Percentiles rank a stretch among this genome's conserved stretches.
These are phyloP conservation scores for Stenodera caucasica DNA, from an alignment of 2,888 invertebrate species.

Conservation along the genomic window DNA sequence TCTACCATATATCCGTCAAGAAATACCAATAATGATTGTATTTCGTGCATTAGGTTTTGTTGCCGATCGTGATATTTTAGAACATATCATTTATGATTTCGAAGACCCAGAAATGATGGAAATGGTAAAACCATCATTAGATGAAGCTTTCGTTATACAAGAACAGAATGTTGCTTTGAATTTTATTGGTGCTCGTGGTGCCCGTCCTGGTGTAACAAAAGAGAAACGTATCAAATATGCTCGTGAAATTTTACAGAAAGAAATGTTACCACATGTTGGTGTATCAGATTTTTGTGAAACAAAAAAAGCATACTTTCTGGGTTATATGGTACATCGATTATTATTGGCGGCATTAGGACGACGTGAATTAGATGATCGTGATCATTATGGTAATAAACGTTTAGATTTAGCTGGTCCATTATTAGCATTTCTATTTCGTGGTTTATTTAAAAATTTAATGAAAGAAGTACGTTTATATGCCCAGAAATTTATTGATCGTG, in stretches of 20 bases:
- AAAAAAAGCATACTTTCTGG: conserved; percentile 97
- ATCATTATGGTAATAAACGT: conserved; percentile 99
- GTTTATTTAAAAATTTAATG: conserved; percentile 92
- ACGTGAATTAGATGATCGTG: conserved; percentile 97
- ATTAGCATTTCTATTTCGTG: conserved; percentile 94
- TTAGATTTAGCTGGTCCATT: conserved; percentile 97
- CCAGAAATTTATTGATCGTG: conserved; percentile 98
- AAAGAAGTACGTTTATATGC: conserved; percentile 99
- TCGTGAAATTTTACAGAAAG: conserved; percentile 98
- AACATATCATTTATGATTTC: conserved; percentile 99
- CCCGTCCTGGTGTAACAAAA: conserved; percentile 96
- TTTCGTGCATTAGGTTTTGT: conserved; percentile 98
- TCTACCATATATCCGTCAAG: conserved; percentile 98
- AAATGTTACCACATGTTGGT: conserved; percentile 99
- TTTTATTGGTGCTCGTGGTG: conserved; percentile 98
- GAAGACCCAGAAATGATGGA: conserved; percentile 99
- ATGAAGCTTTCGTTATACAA: conserved; percentile 99
- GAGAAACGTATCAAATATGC: conserved; percentile 99
- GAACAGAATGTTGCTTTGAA: conserved; percentile 98
- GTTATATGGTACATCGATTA: conserved; percentile 98
- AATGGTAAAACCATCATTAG: conserved; percentile 98
- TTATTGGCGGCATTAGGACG: conserved; percentile 91
- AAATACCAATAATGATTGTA: conserved; percentile 99
- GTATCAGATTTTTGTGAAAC: conserved; percentile 99
- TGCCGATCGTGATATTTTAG: conserved; percentile 97